Evolutionary conservation across 2,888 invertebrate species (phyloP), one percentile per base, ranked within the genome.

Genomic region (Dorcus parallelipipedus): DNA sequence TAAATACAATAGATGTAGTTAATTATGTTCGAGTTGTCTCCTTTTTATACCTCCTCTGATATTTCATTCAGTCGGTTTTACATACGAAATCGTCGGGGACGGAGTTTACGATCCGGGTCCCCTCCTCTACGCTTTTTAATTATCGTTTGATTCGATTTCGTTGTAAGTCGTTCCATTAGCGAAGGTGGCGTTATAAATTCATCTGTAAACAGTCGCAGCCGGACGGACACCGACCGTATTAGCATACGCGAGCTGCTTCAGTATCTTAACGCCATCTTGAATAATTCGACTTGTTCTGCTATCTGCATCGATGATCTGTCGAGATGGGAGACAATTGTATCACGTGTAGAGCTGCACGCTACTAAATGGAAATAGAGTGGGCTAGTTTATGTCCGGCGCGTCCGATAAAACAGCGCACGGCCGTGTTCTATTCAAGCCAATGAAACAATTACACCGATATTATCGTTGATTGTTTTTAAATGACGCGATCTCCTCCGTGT

Each of bases 181-280:
- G 52, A 53, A 56, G 47, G 54, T 47, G 54, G 53, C 9, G 49
- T 38, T 58, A 58, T 61, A 61, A 58, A 61, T 61, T 55, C 58
- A 51, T 58, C 57, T n/a, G 54, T 52, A 47, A 57, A 57, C 52
- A 57, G 57, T 38, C 47, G 38, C 47, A 40, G 58, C 38, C 49
- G 17, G 53, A 40, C 49, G 51, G 65, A 67, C 63, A 64, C 65
- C 56, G 57, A 56, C 58, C 64, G 63, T 68, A 72, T 72, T 73
- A 73, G 70, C 72, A 73, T 72, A 71, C 67, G 64, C 64, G 64
- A 61, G 62, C 64, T 64, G 62, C 49, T 45, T 50, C 61, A 67
- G 69, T 73, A 72, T 71, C 71, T 71, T 69, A 73, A 74, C 73
- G 74, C 74, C 73, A 76, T 74, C 76, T 75, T 75, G 74, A 75